These are phyloP conservation scores for Chionodraco myersi DNA, from an alignment of 2,113 vertebrate species.

Conservation along the genomic window DNA sequence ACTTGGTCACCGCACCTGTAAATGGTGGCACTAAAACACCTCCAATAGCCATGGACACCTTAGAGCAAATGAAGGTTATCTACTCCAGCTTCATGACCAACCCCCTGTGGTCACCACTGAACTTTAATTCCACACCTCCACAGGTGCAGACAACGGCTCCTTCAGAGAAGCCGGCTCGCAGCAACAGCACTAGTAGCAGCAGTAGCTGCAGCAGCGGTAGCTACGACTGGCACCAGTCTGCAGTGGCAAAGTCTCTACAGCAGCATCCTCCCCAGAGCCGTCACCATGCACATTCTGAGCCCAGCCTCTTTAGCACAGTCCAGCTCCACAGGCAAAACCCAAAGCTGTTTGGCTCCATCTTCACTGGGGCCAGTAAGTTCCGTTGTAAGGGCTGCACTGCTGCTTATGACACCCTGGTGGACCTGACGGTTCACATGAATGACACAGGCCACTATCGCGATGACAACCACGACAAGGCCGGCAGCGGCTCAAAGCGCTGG, in stretches of 20 bases:
- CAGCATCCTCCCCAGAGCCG: slow-evolving; percentile 91
- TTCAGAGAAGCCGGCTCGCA: slow-evolving; percentile 87
- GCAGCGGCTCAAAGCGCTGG: slow-evolving; percentile 94
- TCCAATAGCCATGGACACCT: slow-evolving; percentile 86
- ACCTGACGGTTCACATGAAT: slow-evolving; percentile 99
- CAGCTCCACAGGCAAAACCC: slow-evolving; percentile 97
- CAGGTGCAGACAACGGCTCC: slow-evolving; percentile 77
- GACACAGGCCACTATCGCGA: slow-evolving; percentile 98
- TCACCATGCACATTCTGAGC: slow-evolving; percentile 87
- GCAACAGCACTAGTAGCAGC: slow-evolving; percentile 90
- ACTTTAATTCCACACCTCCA: slow-evolving; percentile 85
- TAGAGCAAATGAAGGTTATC: slow-evolving; percentile 99
- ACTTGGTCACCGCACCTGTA: slow-evolving; percentile 77
- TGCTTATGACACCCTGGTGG: slow-evolving; percentile 96
- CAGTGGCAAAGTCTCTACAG: slow-evolving; percentile 95
- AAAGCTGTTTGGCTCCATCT: slow-evolving; percentile 97
- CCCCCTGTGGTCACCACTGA: slow-evolving; percentile 96
- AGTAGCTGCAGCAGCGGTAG: slow-evolving; percentile 93
- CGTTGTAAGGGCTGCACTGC: slow-evolving; percentile 98
- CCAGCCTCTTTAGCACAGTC: slow-evolving; percentile 96
- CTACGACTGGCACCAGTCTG: slow-evolving; percentile 99
- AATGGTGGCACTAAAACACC: slow-evolving; percentile 83
- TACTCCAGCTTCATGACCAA: slow-evolving; percentile 97
- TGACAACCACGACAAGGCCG: slow-evolving; percentile 95
- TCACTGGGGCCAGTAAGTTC: slow-evolving; percentile 98